Evolutionary conservation across 2,113 vertebrate genomes (phyloP).

Genomic region (Gambusia holbrooki): DNA sequence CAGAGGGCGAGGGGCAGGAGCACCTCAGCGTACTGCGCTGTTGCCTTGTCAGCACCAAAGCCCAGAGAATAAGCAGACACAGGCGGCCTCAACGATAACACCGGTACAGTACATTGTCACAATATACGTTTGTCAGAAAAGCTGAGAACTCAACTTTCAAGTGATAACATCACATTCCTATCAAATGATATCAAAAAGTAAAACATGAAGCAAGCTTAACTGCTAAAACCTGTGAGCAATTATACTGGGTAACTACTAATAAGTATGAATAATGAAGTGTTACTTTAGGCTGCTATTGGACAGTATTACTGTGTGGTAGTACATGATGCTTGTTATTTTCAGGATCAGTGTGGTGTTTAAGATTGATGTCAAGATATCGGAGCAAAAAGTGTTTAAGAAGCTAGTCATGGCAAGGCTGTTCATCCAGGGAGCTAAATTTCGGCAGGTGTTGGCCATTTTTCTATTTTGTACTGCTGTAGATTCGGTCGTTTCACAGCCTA

Average conservation of each 20-base stretch:
- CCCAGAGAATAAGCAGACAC: constrained; percentile 68
- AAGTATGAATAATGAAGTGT: not conserved
- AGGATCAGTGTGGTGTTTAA: no score
- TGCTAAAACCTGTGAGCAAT: not conserved
- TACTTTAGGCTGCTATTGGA: no score
- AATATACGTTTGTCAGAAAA: constrained; percentile 23
- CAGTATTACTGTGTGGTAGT: no score
- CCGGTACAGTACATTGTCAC: not conserved
- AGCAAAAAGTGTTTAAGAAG: no score
- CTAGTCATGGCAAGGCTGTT: no score
- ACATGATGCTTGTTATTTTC: no score
- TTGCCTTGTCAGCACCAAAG: constrained; percentile 70
- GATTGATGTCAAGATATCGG: no score
- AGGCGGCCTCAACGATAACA: constrained; percentile 40
- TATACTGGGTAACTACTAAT: not conserved
- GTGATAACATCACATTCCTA: not conserved
- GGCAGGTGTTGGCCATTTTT: no score
- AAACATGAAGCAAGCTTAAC: not conserved
- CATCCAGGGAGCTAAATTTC: no score
- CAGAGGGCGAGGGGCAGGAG: constrained; percentile 70
- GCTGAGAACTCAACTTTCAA: not conserved
- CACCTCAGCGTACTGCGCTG: constrained; percentile 69
- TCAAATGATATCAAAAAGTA: not conserved
- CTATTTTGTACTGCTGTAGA: no score
- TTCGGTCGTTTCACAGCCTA: no score